A percentile compares a stretch with the other conserved stretches of the same genome.
phyloP scores from a whole-genome alignment of 2,888 invertebrate species.

The Tigriopus californicus region DNA sequence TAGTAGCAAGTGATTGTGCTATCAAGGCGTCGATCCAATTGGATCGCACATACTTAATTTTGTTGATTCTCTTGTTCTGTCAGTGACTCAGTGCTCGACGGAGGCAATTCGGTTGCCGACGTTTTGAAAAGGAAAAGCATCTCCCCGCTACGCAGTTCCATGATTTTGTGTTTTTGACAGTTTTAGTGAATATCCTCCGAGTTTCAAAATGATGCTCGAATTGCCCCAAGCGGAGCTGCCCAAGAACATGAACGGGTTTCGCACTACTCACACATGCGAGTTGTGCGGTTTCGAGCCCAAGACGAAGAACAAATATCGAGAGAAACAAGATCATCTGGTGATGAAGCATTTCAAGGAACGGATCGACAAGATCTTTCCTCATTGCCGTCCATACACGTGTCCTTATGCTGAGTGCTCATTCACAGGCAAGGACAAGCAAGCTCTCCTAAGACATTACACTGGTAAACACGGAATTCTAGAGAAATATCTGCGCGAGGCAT shows the following conservation, averaged over 20 bases:
- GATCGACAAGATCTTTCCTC: conserved; percentile 14
- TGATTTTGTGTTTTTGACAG: too few species aligned
- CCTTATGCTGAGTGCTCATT: conserved; percentile 7
- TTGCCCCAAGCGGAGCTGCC: conserved; percentile 2
- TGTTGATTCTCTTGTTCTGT: too few species aligned
- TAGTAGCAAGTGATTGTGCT: too few species aligned
- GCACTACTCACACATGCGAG: conserved; percentile 14
- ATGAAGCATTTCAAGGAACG: conserved; percentile 15
- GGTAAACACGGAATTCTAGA: conserved; percentile 14
- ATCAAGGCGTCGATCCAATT: too few species aligned
- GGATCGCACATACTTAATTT: too few species aligned
- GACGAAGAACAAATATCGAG: conserved; percentile 15
- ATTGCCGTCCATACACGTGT: conserved; percentile 12
- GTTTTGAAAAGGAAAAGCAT: too few species aligned
- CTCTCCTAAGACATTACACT: conserved; percentile 12
- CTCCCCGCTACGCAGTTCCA: too few species aligned
- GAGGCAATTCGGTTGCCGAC: too few species aligned
- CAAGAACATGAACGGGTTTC: conserved; percentile 13
- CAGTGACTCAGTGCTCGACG: too few species aligned
- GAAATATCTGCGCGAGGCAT: conserved; percentile 10
- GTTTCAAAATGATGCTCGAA: conserved; percentile 5
- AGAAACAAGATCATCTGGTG: conserved; percentile 15
- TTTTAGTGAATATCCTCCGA: background rate
- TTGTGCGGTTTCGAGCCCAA: conserved; percentile 14
- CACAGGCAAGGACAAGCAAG: conserved; percentile 14